Base-by-base conservation (phyloP, 2,888 invertebrate genomes). In the Dioctria rufipes region DNA sequence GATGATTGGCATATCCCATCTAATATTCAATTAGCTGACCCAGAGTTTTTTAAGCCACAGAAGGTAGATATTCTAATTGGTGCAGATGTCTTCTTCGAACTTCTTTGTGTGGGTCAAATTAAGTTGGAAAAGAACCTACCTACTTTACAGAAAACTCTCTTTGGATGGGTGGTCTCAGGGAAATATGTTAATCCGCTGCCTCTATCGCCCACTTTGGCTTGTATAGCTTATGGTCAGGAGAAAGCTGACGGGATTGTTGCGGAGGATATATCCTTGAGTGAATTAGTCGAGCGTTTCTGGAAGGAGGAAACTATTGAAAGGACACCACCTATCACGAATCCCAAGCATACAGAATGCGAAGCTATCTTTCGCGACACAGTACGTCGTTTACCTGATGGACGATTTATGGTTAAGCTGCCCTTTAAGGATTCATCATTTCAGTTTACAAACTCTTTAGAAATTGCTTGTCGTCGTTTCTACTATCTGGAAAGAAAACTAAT, bases 271-370 rank as follows among this genome's bases (percentile, higher is more conserved):
- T 25, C 25, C 25, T 25, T 25, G 25, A 25, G 2, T 25, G 25
- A 25, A 25, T 25, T 67, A 54, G 67, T 79, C 3, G 67, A 79
- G 43, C 66, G 37, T 9, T 67, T 67, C 6, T 58, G 79, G 67
- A 51, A 13, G 13, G 11, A 60, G 4, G 73, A 73, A 54, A 42
- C 63, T 37, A 39, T 71, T 25, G 39, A 25, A 3, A 51, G 9
- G 9, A 4, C 37, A 9, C 51, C 37, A 25, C 25, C 25, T 25
- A 25, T 25, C 25, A 0, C 25, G 25, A 25, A 25, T 25, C 25
- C 25, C 25, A 25, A 25, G 25, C 25, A 25, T 25, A 25, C 25
- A 25, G 25, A 25, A 25, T 25, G 25, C 25, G 25, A 25, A 25
- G 25, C 25, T 25, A 25, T 25, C 25, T 25, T 25, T 25, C 25